Evolutionary conservation across 2,888 invertebrate genomes (phyloP), one percentile per base, ranked within the genome.

Genomic region (Amaurobius ferox): DNA sequence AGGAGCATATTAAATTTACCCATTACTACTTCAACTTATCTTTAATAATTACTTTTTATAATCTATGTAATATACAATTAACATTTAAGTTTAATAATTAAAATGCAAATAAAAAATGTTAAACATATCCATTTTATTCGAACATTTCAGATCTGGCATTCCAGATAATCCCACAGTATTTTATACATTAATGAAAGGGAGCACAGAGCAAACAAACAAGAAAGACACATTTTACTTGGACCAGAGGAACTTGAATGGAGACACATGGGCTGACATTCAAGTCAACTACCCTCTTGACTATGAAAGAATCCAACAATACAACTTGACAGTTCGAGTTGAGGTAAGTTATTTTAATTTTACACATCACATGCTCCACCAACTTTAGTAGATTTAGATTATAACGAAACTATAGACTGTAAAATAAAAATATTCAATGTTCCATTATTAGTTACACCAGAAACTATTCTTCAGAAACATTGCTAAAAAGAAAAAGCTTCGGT

Each of bases 141-240:
- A 5, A n/a, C n/a, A 23, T 11, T 44, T 9, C 94, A 97, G 97
- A 93, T 97, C 97, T 91, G 97, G 97, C 89, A 98, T 98, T 92
- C 97, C 97, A 92, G 96, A 96, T 92, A 98, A 97, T 92, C 97
- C 97, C 85, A 97, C 97, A 90, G 97, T 98, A 90, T 98, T 96
- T 93, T 98, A 98, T 93, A 95, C 96, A 88, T 93, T 98, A 91
- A 98, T 98, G 95, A 97, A 97, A 88, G 97, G 97, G 88, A 97
- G 97, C 40, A 98, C 97, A 79, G 96, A 97, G 7, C 97, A 98
- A 92, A 98, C 97, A 90, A 98, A 98, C 93, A 98, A 97, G 92
- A 95, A 95, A 92, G 96, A 98, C 92, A 97, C 97, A 88, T 98
- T 97, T 92, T 98, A 98, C 92, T 94, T 97, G 89, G 97, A 97